Evolutionary conservation across 35 echinoderm and acorn worm species (phyloP).

Genomic region (Ophiothrix spiculata): DNA sequence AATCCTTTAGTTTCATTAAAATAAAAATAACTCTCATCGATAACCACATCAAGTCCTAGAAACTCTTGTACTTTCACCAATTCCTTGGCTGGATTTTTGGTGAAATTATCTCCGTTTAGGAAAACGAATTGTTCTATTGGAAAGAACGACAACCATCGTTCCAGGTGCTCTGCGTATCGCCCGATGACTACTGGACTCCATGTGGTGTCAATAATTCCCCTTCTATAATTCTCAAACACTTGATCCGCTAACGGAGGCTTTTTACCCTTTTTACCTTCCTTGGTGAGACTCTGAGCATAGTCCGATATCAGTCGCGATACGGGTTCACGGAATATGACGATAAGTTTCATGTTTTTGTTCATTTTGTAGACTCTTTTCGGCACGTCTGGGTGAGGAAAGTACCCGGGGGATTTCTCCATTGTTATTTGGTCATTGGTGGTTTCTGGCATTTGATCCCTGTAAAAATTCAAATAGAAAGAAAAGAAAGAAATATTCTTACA

Average conservation of each 20-base stretch:
- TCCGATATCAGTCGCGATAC: constrained; percentile 79
- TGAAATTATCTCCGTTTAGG: constrained; percentile 73
- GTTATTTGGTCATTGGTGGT: constrained; percentile 68
- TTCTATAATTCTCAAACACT: constrained; percentile 35
- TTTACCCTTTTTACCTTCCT: constrained; percentile 40
- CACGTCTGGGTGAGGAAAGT: constrained; percentile 67
- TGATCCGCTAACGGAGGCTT: constrained; percentile 36
- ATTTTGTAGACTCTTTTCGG: constrained; percentile 64
- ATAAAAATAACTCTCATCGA: constrained; percentile 78
- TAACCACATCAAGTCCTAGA: constrained; percentile 50
- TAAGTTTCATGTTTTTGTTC: constrained; percentile 59
- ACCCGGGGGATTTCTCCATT: constrained; percentile 85
- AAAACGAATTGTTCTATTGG: constrained; percentile 64
- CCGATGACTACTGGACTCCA: constrained; percentile 68
- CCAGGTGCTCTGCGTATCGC: constrained; percentile 62
- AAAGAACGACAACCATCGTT: constrained; percentile 64
- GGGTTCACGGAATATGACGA: constrained; percentile 77
- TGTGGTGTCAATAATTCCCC: constrained; percentile 26
- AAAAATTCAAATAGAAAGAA: constrained; percentile 24
- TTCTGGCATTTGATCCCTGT: constrained; percentile 81
- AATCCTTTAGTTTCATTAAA: constrained; percentile 94
- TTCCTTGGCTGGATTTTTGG: constrained; percentile 61
- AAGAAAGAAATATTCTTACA: too few species aligned
- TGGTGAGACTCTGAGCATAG: constrained; percentile 71
- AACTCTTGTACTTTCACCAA: constrained; percentile 70